Percentiles rank a stretch among this genome's conserved stretches.
These are phyloP conservation scores for Nibea albiflora DNA, from an alignment of 2,113 vertebrate genomes.

Conservation along the genomic window DNA sequence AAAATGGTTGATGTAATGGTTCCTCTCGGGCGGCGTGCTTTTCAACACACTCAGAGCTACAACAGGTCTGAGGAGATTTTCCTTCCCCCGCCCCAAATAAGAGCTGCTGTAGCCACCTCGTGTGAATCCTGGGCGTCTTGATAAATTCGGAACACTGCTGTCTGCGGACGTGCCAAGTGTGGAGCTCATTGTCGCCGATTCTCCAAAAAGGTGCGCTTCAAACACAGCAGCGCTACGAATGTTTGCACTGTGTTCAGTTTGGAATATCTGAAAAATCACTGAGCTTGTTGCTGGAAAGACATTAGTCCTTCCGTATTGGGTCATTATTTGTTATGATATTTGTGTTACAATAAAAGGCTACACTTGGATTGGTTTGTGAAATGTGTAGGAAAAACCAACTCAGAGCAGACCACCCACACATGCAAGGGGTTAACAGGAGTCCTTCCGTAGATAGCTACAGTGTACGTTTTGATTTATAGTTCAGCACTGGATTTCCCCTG, in stretches of 20 bases:
- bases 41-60: conserved; percentile 29
- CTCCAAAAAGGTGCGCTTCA: conserved; percentile 13
- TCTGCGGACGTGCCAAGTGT: conserved; percentile 17
- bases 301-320: background rate
- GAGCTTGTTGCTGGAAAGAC: background rate
- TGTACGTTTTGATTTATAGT: background rate
- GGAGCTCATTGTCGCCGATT: conserved; percentile 24
- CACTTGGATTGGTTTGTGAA: too few relatives aligned
- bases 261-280: background rate
- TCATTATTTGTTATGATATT: background rate
- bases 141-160: conserved; percentile 41
- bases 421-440: background rate
- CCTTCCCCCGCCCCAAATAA: conserved; percentile 4
- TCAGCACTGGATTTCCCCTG: background rate
- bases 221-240: background rate
- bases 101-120: conserved; percentile 10
- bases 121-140: conserved; percentile 19
- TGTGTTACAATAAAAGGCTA: background rate
- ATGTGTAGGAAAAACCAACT: too few relatives aligned
- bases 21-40: conserved; percentile 44
- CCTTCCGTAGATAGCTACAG: background rate
- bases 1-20: conserved; percentile 54
- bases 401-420: background rate
- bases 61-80: conserved; percentile 10
- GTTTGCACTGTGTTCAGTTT: background rate